Evolutionary conservation across 2,888 invertebrate genomes (phyloP), one percentile per base, ranked within the genome.

Genomic region (Stenotaenia linearis): DNA sequence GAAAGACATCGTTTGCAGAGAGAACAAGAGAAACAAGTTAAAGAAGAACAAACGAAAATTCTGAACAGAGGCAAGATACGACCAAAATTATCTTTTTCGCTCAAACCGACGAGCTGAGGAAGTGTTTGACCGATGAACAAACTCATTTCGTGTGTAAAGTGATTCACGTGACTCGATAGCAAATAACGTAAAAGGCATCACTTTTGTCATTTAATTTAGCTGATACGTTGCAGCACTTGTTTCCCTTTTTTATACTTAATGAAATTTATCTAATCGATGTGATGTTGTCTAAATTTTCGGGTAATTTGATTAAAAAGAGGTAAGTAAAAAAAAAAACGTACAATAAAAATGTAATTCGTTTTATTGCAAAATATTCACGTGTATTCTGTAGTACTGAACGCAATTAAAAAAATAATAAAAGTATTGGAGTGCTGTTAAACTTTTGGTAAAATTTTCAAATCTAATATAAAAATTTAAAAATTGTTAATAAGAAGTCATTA

Each of bases 41-140:
- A 95, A 88, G 95, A 96, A 87, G 97, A 97, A 88, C 97, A 98
- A 88, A 97, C 96, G 89, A 94, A 96, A 88, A 97, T 98, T 84
- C 90, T 97, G 84, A 97, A 97, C 83, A 97, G 97, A 90, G 96
- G 96, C 87, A 97, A 97, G 89, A 96, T 97, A 81, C 90, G 97
- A 87, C 97, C 97, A 81, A 96, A 96, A 88, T 89, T 98, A 83
- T 97, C 97, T 79, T 98, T 98, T 88, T 91, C 93, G 78, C 88
- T 96, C n/a, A 83, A 83, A 79, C 82, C 83, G 4, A 80, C 78
- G 25, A 80, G 77, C 35, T 81, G 82, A 80, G 76, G n/a, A 23
- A 76, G 15, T 50, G 50, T 21, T 50, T 21, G 30, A 40, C 9
- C 37, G 37, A 37, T 12, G 15, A 12, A 37, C 37, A 12, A 6